Base-by-base conservation (phyloP, 2,888 invertebrate species). In the Rhamnusium bicolor region DNA sequence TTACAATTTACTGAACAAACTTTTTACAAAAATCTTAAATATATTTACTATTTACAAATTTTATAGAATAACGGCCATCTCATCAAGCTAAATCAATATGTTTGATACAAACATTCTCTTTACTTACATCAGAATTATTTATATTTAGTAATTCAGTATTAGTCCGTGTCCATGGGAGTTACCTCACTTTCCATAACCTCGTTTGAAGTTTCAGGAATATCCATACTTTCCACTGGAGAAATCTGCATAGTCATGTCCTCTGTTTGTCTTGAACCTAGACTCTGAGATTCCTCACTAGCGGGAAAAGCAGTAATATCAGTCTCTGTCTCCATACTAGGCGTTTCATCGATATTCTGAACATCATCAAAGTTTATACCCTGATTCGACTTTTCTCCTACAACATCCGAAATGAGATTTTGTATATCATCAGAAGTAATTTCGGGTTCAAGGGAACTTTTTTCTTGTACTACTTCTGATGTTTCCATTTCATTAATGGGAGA, bases 151-250 rank as follows among this genome's bases (percentile, higher is more conserved):
- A 29, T 19, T 56, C 27, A 29, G 46, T 21, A 40, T 56, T 67
- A 67, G 67, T 76, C 78, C 19, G 76, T 78, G 49, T 78, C 78
- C 78, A 78, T 76, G 18, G 76, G 70, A 18, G 73, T 68, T 29
- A 56, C 56, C 10, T 68, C 69, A 16, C 71, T 49, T 32, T 53
- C 62, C 18, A 63, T 69, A 18, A 51, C 49, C 4, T 54, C 72
- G 46, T 62, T 60, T 12, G 40, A 46, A 21, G 18, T 46, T 18
- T 66, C 72, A 8, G 60, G 47, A n/a, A 73, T 56, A 12, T 69
- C 71, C 71, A 66, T 71, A 53, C 71, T 71, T 29, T 75, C 73
- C 16, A 49, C 68, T 18, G 7, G 51, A 18, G 65, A n/a, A 32
- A 65, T 65, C 21, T 65, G 65, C 65, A 65, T 65, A 14, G 51